phyloP scores from a whole-genome alignment of 2,797 vertebrate species.

The Meda fulgida region DNA sequence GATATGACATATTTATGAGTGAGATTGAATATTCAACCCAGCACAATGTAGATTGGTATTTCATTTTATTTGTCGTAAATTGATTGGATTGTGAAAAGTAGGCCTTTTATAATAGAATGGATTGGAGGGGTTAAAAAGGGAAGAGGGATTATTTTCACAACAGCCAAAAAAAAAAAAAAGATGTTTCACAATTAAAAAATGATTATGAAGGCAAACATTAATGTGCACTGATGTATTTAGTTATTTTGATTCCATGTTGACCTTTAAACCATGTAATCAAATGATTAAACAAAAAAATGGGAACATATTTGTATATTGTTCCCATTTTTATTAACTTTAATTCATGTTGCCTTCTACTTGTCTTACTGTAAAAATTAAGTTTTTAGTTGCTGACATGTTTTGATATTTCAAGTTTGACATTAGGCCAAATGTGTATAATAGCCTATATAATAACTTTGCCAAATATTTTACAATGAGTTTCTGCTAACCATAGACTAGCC shows the following conservation, averaged over 20 bases:
- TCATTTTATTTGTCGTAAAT: too few species aligned
- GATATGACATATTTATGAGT: background rate
- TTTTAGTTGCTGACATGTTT: background rate
- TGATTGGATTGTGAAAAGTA: too few species aligned
- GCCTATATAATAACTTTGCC: too few species aligned
- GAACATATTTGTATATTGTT: background rate
- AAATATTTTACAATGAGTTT: background rate
- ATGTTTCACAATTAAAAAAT: background rate
- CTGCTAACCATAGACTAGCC: background rate
- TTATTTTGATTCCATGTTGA: background rate
- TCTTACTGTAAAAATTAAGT: background rate
- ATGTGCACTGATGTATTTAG: background rate
- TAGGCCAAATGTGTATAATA: too few species aligned
- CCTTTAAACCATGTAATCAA: background rate
- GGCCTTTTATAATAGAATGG: background rate
- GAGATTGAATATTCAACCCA: background rate
- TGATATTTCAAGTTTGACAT: background rate
- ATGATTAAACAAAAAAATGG: background rate
- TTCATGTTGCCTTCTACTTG: background rate
- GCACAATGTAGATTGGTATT: too few species aligned
- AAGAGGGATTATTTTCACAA: background rate
- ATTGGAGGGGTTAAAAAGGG: background rate
- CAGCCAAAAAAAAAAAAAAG: background rate
- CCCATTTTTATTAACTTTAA: background rate
- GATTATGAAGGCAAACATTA: background rate